These are phyloP conservation scores for Phytoseiulus persimilis DNA, from an alignment of 2,888 invertebrate genomes.

Conservation along the genomic window DNA sequence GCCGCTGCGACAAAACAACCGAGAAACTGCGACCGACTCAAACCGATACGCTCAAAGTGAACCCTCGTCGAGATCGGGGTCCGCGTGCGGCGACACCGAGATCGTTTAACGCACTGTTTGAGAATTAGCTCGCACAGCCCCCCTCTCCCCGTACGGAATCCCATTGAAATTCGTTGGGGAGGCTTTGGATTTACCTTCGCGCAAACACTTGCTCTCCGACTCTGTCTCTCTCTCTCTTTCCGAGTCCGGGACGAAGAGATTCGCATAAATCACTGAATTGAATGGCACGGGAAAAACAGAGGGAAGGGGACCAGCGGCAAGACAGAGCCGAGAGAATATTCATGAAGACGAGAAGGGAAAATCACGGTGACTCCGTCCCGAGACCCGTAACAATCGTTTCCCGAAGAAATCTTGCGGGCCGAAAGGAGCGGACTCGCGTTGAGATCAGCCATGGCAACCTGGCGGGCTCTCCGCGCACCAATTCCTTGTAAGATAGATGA, in stretches of 20 bases:
- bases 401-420: too few species aligned
- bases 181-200: not conserved
- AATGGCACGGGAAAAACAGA: not conserved
- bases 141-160: not conserved
- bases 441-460: not conserved
- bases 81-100: not conserved
- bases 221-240: not conserved
- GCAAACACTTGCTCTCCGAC: not conserved
- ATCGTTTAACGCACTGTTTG: not conserved
- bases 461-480: not conserved
- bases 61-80: not conserved
- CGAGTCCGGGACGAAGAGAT: not conserved
- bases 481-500: not conserved
- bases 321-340: not conserved
- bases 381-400: not conserved
- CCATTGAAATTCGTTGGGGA: not conserved
- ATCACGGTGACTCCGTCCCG: not conserved
- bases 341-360: not conserved
- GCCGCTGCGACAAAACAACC: too few species aligned
- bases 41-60: not conserved
- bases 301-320: not conserved
- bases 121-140: constrained; percentile 5
- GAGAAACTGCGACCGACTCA: not conserved
- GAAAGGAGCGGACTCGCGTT: not conserved
- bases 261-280: not conserved